phyloP scores from a whole-genome alignment of 2,113 vertebrate genomes.

The Microcebus jonahi region DNA sequence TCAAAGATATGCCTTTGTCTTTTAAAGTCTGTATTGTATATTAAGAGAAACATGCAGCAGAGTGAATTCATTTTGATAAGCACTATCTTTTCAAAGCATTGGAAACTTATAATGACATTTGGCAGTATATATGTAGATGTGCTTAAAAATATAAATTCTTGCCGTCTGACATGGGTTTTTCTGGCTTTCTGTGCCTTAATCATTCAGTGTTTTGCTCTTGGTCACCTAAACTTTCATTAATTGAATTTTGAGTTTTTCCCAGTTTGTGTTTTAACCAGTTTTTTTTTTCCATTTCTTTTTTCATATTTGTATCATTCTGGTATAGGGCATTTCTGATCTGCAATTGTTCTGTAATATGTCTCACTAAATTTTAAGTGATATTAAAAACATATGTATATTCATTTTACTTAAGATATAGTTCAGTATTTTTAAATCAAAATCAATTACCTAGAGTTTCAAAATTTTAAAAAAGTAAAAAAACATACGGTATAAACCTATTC shows the following conservation, averaged over 20 bases:
- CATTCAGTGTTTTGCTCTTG: slow-evolving; percentile 85
- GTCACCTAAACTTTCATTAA: slow-evolving; percentile 76
- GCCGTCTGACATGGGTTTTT: slow-evolving; percentile 98
- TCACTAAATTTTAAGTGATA: slow-evolving; percentile 66
- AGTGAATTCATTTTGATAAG: slow-evolving; percentile 81
- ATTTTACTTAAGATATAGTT: slow-evolving; percentile 54
- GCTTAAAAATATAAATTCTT: slow-evolving; percentile 83
- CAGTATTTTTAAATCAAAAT: slow-evolving; percentile 66
- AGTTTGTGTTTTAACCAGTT: slow-evolving; percentile 80
- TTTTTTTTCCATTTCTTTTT: slow-evolving; percentile 33
- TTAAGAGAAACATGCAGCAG: slow-evolving; percentile 91
- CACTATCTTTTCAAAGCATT: slow-evolving; percentile 65
- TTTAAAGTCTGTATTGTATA: slow-evolving; percentile 69
- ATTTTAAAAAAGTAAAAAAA: slow-evolving; percentile 67
- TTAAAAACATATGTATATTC: slow-evolving; percentile 22
- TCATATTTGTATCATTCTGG: slow-evolving; percentile 86
- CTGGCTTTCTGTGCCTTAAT: slow-evolving; percentile 93
- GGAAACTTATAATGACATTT: slow-evolving; percentile 65
- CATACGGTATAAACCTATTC: not conserved
- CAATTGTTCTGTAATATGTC: slow-evolving; percentile 84
- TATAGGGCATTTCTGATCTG: slow-evolving; percentile 94
- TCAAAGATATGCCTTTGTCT: slow-evolving; percentile 60
- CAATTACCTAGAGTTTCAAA: slow-evolving; percentile 56
- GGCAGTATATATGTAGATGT: slow-evolving; percentile 66
- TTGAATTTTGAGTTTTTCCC: slow-evolving; percentile 82